Base-by-base conservation (phyloP, 2,888 invertebrate genomes). In the Apoda limacodes region DNA sequence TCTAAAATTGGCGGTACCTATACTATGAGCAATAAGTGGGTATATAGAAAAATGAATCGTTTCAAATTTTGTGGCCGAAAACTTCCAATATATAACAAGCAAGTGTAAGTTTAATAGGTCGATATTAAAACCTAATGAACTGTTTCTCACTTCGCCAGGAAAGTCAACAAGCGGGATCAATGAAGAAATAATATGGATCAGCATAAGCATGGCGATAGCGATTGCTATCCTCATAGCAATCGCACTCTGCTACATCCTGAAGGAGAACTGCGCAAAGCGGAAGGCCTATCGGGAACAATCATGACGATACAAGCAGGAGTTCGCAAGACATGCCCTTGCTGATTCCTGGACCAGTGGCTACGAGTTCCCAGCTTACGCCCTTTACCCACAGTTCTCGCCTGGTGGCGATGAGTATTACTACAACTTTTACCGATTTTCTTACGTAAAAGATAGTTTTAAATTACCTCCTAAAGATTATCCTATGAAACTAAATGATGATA, bases 101-200 rank as follows among this genome's bases (percentile, higher is more conserved):
- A n/a, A n/a, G n/a, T n/a, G n/a, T n/a, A n/a, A n/a, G n/a, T n/a
- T n/a, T n/a, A n/a, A n/a, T n/a, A n/a, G n/a, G n/a, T n/a, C n/a
- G n/a, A n/a, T n/a, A n/a, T n/a, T n/a, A n/a, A n/a, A n/a, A n/a
- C n/a, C n/a, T n/a, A n/a, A n/a, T n/a, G n/a, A n/a, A n/a, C n/a
- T n/a, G n/a, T n/a, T n/a, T n/a, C n/a, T n/a, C n/a, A n/a, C n/a
- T n/a, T n/a, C n/a, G 89, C 89, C 51, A 92, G 92, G n/a, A n/a
- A n/a, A n/a, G n/a, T n/a, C n/a, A n/a, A n/a, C n/a, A n/a, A n/a
- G n/a, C n/a, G n/a, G n/a, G 35, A 89, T 92, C 64, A 92, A 92
- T 68, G 92, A 92, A 63, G 92, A 92, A 67, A 92, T 92, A 47
- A 92, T 92, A 59, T 92, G 92, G 92, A 90, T 92, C 54, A 91